phyloP scores from a whole-genome alignment of 2,797 vertebrate species.

The Channa striata region DNA sequence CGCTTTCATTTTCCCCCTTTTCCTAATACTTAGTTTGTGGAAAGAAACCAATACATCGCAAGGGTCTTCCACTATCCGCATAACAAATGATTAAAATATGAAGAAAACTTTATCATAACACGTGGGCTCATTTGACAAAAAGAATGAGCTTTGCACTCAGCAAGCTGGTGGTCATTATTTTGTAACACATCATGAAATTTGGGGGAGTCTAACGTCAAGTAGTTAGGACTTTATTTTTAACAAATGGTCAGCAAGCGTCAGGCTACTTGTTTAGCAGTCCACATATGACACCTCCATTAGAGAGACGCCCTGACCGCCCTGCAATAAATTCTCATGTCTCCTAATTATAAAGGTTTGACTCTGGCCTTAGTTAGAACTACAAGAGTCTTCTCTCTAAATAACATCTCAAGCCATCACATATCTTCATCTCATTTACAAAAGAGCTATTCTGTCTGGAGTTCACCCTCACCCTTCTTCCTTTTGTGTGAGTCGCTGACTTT shows the following conservation, averaged over 20 bases:
- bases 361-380: conserved; percentile 63
- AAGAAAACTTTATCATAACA: conserved; percentile 59
- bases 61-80: conserved; percentile 28
- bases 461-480: conserved; percentile 20
- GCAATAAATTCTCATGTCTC: conserved; percentile 69
- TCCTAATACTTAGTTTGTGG: neutral
- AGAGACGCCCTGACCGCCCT: conserved; percentile 58
- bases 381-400: conserved; percentile 65
- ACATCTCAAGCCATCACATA: conserved; percentile 67
- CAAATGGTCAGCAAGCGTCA: conserved; percentile 70
- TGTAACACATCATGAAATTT: conserved; percentile 78
- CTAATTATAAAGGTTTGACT: conserved; percentile 80
- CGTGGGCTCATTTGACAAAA: conserved; percentile 52
- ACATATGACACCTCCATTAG: conserved; percentile 79
- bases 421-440: conserved; percentile 73
- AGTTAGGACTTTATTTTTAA: conserved; percentile 78
- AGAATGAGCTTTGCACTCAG: conserved; percentile 35
- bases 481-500: conserved; percentile 64
- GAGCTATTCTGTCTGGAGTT: conserved; percentile 21
- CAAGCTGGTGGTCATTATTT: conserved; percentile 74
- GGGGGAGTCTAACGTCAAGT: conserved; percentile 62
- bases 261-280: conserved; percentile 72
- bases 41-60: conserved; percentile 17
- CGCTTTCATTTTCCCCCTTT: neutral
- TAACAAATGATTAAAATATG: conserved; percentile 50